Conservation (phyloP, 2,888 invertebrate species). For the Noctua comes region DNA sequence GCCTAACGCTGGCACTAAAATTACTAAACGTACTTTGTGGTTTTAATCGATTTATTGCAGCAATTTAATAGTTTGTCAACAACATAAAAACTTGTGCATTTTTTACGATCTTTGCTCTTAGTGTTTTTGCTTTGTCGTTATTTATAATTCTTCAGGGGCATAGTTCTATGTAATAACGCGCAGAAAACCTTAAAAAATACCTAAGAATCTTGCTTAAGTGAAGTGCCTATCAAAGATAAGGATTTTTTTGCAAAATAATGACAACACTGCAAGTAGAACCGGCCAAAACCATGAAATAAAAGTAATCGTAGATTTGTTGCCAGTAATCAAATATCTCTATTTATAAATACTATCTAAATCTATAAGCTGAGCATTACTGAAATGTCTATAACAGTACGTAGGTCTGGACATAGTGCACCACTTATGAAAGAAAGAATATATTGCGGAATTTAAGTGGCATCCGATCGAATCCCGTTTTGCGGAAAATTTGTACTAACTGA, state of each 20-base stretch:
- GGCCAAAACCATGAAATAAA: not conserved
- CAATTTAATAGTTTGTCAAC: constrained; percentile 62
- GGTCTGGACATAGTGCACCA: not conserved
- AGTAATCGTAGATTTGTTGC: not conserved
- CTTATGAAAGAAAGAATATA: not conserved
- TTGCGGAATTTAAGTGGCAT: not conserved
- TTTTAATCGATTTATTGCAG: constrained; percentile 60
- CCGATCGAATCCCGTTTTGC: not conserved
- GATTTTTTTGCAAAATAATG: not conserved
- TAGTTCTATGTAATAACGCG: not conserved
- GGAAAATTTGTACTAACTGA: not conserved
- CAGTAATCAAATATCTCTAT: not conserved
- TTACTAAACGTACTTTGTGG: constrained; percentile 56
- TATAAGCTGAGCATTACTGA: not conserved
- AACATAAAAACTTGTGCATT: constrained; percentile 53
- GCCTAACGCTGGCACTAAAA: constrained; percentile 67
- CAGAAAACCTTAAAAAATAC: not conserved
- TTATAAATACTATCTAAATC: not conserved
- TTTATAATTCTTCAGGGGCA: constrained; percentile 1
- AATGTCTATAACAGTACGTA: not conserved
- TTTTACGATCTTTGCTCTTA: constrained; percentile 49
- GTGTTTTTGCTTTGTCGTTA: constrained; percentile 17
- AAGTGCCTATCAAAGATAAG: not conserved
- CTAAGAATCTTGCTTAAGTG: not conserved
- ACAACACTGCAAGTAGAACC: not conserved